Base-by-base conservation (phyloP, 2,797 vertebrate genomes). In the Pipistrellus nathusii region DNA sequence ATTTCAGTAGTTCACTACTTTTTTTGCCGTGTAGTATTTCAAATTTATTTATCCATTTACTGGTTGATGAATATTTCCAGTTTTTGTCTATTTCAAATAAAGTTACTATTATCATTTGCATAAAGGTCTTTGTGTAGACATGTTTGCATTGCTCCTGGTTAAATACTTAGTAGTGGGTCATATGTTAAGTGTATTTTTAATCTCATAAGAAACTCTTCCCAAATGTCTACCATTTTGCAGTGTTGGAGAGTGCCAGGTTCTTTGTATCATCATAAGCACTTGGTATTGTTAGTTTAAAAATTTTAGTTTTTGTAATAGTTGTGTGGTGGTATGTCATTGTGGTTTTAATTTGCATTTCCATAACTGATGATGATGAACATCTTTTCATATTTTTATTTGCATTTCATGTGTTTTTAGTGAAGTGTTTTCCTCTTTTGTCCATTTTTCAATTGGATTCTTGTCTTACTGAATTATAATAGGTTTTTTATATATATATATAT, bases 61-160 rank as follows among this genome's bases (percentile, higher is more conserved):
- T 71, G 44, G 17, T 88, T 69, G 17, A 92, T 55, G 18, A 35
- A 32, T 92, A 18, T 88, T 93, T 81, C 38, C 8, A 48, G 77
- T 46, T 90, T 80, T 83, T 93, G 7, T 80, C n/a, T 76, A 12
- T 71, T 69, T 57, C 21, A 44, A 82, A 51, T 92, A 57, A 64
- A 51, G 20, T 85, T 81, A 64, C 20, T 59, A 1, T 59, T n/a
- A 87, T 62, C 6, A n/a, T 69, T 90, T 92, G 25, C 44, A 59
- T 72, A 57, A 2, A 72, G 3, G 20, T 66, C 69, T 93, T 68
- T 57, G 3, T 80, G 13, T 86, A 92, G 62, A 53, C 23, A 27
- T 51, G 27, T 86, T 87, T 89, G 92, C n/a, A 53, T 90, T 92
- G 93, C 44, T 92, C 15, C 55, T 82, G 25, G 21, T 68, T 80